These are phyloP conservation scores for Hermatobates lingyangjiaoensis DNA, from an alignment of 1,140 invertebrate genomes.

Conservation along the genomic window DNA sequence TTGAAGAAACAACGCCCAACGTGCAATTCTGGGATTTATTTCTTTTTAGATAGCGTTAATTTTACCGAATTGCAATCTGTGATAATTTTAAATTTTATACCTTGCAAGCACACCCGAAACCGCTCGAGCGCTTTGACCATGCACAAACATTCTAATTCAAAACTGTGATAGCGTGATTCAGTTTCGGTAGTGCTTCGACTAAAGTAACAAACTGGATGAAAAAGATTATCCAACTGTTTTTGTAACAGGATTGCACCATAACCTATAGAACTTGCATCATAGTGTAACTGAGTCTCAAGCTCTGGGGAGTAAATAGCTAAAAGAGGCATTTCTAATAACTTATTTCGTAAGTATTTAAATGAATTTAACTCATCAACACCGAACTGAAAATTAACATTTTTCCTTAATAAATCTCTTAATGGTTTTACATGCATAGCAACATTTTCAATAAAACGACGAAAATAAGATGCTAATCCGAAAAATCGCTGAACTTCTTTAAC, in stretches of 20 bases:
- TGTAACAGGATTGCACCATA: conserved; percentile 1
- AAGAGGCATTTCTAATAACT: background rate
- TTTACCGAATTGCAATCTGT: background rate
- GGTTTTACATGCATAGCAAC: conserved; percentile 10
- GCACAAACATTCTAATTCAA: background rate
- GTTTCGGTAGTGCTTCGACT: background rate
- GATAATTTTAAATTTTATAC: background rate
- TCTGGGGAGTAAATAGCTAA: background rate
- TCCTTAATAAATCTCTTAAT: conserved; percentile 18
- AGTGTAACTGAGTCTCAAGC: background rate
- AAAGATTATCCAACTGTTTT: background rate
- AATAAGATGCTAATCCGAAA: background rate
- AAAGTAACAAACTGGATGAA: conserved; percentile 1
- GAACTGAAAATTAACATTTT: conserved; percentile 11
- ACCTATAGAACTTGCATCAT: background rate
- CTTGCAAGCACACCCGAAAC: background rate
- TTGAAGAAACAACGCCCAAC: background rate
- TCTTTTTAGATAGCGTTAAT: background rate
- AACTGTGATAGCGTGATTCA: background rate
- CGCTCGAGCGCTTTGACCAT: background rate
- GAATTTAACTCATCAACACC: background rate
- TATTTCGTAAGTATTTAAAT: background rate
- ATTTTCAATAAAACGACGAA: background rate
- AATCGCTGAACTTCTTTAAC: background rate
- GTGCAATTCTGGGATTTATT: background rate